Conservation (phyloP, 1,140 invertebrate species). For the Drosophila oshimai region DNA sequence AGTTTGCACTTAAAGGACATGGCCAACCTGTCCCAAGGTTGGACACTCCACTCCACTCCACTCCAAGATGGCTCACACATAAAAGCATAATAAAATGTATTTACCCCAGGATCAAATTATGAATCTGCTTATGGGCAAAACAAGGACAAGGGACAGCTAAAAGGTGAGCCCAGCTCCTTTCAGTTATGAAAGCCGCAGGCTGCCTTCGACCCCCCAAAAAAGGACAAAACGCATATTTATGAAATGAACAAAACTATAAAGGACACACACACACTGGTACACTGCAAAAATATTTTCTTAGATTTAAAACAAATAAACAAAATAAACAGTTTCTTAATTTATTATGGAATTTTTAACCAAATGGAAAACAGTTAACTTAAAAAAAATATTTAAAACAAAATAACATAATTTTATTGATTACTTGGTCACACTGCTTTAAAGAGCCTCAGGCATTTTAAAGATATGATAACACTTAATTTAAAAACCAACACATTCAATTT, state of each 20-base stretch:
- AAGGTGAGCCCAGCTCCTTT: constrained; percentile 62
- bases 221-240: constrained; percentile 80
- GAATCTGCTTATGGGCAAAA: constrained; percentile 71
- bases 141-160: constrained; percentile 47
- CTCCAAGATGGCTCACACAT: constrained; percentile 63
- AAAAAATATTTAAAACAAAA: too few relatives aligned
- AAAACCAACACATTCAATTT: too few relatives aligned
- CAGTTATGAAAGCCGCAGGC: constrained; percentile 72
- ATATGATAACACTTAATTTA: too few relatives aligned
- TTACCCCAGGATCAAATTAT: constrained; percentile 82
- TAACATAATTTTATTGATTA: too few relatives aligned
- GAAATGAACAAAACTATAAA: constrained; percentile 78
- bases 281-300: neutral
- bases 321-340: neutral
- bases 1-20: constrained; percentile 71
- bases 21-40: constrained; percentile 74
- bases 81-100: constrained; percentile 83
- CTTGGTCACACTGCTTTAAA: too few relatives aligned
- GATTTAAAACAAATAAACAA: too few relatives aligned
- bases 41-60: constrained; percentile 38
- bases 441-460: too few relatives aligned
- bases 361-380: too few relatives aligned
- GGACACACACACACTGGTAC: constrained; percentile 31
- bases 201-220: constrained; percentile 45
- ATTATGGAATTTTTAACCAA: too few relatives aligned